Evolutionary conservation across 2,113 vertebrate species (phyloP).

Genomic region (Electrona antarctica): DNA sequence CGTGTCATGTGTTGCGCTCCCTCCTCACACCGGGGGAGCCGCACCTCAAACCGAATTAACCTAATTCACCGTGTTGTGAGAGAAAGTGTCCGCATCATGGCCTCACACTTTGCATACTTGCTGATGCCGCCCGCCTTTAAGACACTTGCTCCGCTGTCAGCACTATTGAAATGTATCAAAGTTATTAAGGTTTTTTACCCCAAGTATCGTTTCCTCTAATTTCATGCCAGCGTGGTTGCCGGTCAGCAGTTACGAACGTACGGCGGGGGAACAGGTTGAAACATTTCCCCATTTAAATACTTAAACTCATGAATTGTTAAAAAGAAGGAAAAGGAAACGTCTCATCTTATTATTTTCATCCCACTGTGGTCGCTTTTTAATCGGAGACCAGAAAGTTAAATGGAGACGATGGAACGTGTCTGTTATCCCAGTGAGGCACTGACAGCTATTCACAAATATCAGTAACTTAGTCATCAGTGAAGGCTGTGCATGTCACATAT

Average conservation of each 20-base stretch:
- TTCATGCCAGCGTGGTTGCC: conserved; percentile 13
- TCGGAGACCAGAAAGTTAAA: conserved; percentile 5
- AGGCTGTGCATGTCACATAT: no score
- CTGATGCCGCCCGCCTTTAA: conserved; percentile 47
- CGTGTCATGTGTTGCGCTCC: background rate
- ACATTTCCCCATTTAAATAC: conserved; percentile 48
- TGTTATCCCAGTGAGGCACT: background rate
- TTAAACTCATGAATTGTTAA: conserved; percentile 9
- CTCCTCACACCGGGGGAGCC: conserved; percentile 12
- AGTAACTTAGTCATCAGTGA: no score
- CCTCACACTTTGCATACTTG: background rate
- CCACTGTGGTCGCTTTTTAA: conserved; percentile 19
- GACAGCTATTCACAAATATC: no score
- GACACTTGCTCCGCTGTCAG: conserved; percentile 22
- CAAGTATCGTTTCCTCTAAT: background rate
- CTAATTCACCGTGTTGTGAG: conserved; percentile 13
- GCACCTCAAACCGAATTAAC: no score
- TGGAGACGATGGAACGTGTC: background rate
- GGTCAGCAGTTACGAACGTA: background rate
- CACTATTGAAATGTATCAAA: conserved; percentile 34
- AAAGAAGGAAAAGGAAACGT: conserved; percentile 10
- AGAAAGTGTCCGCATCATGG: conserved; percentile 28
- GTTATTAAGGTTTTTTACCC: conserved; percentile 33
- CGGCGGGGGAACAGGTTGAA: background rate
- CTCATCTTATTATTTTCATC: conserved; percentile 12